phyloP scores from a whole-genome alignment of 2,113 vertebrate species.

The Carassius auratus region DNA sequence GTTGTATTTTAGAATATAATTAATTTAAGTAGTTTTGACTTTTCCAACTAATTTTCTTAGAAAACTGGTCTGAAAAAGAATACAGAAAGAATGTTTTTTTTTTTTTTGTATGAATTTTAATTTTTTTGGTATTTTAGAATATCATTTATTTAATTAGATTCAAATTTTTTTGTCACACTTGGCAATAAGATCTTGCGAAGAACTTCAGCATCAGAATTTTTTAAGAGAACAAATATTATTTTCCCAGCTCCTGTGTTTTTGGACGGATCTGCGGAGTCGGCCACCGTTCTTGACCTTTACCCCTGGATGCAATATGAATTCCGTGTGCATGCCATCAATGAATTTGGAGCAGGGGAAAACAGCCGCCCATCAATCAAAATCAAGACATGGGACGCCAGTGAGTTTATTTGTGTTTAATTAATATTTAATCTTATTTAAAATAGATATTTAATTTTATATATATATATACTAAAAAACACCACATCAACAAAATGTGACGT shows the following conservation, averaged over 20 bases:
- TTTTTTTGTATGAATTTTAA: background rate
- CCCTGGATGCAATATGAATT: constrained; percentile 98
- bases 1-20: background rate
- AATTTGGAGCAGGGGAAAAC: constrained; percentile 88
- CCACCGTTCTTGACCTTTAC: constrained; percentile 87
- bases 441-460: too few species aligned
- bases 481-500: too few species aligned
- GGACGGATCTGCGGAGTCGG: constrained; percentile 84
- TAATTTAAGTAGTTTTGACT: background rate
- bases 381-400: constrained; percentile 91
- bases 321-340: constrained; percentile 89
- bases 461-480: too few species aligned
- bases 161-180: background rate
- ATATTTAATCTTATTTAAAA: background rate
- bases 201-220: background rate
- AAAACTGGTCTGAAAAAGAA: too few species aligned
- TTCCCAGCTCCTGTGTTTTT: constrained; percentile 83
- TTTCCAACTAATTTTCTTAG: background rate
- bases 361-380: constrained; percentile 91
- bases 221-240: background rate
- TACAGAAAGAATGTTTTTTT: background rate
- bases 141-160: background rate
- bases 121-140: background rate
- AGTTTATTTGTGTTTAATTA: constrained; percentile 46
- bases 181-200: background rate